Evolutionary conservation across 2,888 invertebrate genomes (phyloP), one percentile per base, ranked within the genome.

Genomic region (Epinotia brunnichana): DNA sequence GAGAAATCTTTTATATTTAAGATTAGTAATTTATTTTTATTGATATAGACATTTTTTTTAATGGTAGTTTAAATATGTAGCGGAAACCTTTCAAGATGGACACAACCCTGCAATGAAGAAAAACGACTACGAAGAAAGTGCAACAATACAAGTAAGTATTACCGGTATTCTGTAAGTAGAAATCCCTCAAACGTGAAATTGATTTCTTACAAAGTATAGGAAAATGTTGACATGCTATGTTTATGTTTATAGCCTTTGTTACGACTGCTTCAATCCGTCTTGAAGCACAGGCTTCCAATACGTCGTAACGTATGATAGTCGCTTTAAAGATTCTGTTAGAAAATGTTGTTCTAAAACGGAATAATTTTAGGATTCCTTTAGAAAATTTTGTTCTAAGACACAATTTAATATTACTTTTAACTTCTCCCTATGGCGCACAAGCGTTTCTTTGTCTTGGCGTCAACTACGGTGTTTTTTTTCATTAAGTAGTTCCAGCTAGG

Each of bases 161-260:
- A n/a, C n/a, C 11, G 11, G 41, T 44, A 13, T 11, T 44, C 41
- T 44, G 41, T 44, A 44, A 44, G 41, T 44, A 44, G 5, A 29
- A 7, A 29, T 9, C 35, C 35, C 9, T 35, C 35, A 9, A 0
- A 24, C 24, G n/a, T 17, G 24, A 7, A 19, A 59, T 17, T n/a
- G 59, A 17, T 35, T 17, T 19, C 29, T 21, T 64, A 66, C 66
- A 56, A 66, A 66, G 66, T 66, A 56, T 66, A 10, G 5, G n/a
- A 21, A 56, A 54, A 66, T 41, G 19, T 13, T 35, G 39, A 21
- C 35, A 21, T 66, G 56, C 54, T 39, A 39, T 54, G 64, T 64
- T 61, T 54, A 54, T 19, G 66, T 56, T 66, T 41, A 66, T n/a
- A 41, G 54, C 56, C 41, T 41, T 39, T n/a, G 64, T 66, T 66